Percentiles rank a stretch among this genome's conserved stretches.
These are phyloP conservation scores for Amblyopsis hoosieri DNA, from an alignment of 2,797 vertebrate genomes.

Conservation along the genomic window DNA sequence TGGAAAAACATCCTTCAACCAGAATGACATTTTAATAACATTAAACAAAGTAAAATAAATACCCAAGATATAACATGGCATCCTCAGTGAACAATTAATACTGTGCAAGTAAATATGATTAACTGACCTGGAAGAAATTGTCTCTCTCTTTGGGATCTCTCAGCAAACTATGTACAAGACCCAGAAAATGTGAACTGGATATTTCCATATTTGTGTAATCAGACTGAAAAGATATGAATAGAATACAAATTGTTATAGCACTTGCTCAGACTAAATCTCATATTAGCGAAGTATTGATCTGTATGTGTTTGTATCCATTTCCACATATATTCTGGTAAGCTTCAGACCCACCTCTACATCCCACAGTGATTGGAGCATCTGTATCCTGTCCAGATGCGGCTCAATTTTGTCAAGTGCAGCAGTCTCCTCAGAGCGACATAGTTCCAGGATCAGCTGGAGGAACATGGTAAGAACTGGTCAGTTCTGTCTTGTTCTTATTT, in stretches of 20 bases:
- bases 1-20: constrained; percentile 76
- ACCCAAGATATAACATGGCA: neutral
- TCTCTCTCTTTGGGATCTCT: constrained; percentile 63
- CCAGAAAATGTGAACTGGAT: constrained; percentile 75
- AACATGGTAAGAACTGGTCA: neutral
- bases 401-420: constrained; percentile 61
- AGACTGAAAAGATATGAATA: constrained; percentile 27
- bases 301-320: no score
- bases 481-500: neutral
- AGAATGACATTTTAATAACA: neutral
- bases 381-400: constrained; percentile 72
- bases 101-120: neutral
- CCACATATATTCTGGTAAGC: no score
- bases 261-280: no score
- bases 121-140: constrained; percentile 65
- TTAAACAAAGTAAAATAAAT: neutral
- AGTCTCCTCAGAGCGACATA: constrained; percentile 68
- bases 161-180: constrained; percentile 71
- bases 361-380: constrained; percentile 67
- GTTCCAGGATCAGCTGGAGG: constrained; percentile 69
- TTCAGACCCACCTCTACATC: constrained; percentile 49
- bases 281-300: no score
- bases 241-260: no score
- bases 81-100: neutral
- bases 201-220: constrained; percentile 55